phyloP scores from a whole-genome alignment of 2,113 vertebrate species.

The Pollimyrus isidori region DNA sequence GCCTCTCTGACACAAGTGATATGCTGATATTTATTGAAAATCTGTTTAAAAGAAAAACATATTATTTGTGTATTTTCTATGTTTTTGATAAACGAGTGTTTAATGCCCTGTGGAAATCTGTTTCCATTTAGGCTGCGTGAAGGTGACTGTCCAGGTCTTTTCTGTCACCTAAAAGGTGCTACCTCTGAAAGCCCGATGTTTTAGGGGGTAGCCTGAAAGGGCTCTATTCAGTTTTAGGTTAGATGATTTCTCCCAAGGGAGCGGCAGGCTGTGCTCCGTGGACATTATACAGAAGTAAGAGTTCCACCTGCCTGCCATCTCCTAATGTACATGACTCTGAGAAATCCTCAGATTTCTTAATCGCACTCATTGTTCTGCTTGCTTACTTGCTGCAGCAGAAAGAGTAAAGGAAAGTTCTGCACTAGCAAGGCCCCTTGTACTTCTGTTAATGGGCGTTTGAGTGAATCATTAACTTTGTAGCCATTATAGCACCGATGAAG shows the following conservation, averaged over 20 bases:
- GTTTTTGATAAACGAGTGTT: not conserved
- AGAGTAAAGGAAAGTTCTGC: not conserved
- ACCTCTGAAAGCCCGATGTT: not conserved
- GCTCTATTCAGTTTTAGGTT: conserved; percentile 17
- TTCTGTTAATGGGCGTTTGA: not conserved
- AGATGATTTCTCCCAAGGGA: conserved; percentile 21
- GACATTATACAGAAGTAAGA: not conserved
- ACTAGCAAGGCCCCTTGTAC: not conserved
- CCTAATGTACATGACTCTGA: not conserved
- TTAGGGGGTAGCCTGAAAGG: conserved; percentile 13
- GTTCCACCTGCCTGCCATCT: not conserved
- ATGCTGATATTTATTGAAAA: not conserved
- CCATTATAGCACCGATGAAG: not conserved
- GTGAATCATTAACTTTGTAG: not conserved
- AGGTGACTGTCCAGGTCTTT: not conserved
- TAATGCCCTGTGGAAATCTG: not conserved
- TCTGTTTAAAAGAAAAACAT: not conserved
- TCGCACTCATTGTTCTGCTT: not conserved
- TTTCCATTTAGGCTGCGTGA: not conserved
- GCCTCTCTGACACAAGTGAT: not conserved
- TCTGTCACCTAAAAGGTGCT: not conserved
- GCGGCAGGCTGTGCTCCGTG: conserved; percentile 18
- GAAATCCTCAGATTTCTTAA: not conserved
- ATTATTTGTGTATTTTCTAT: not conserved
- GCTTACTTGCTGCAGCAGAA: not conserved